Evolutionary conservation across 2,797 vertebrate genomes (phyloP).

Genomic region (Leuciscus waleckii): DNA sequence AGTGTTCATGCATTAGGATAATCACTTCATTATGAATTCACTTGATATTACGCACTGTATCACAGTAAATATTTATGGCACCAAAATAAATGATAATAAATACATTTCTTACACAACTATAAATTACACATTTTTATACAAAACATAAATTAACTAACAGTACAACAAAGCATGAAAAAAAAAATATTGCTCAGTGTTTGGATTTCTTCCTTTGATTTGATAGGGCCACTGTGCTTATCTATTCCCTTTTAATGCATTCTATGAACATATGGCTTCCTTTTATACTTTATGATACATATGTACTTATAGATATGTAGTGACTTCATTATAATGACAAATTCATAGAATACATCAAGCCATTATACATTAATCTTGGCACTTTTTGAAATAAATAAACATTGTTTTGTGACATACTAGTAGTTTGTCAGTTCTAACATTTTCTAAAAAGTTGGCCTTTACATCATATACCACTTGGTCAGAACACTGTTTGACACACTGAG

Average conservation of each 20-base stretch:
- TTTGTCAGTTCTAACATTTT: neutral
- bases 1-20: conserved; percentile 57
- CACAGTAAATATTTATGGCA: conserved; percentile 21
- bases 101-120: conserved; percentile 20
- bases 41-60: conserved; percentile 32
- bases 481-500: conserved; percentile 13
- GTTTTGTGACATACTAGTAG: conserved; percentile 1
- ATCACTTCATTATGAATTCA: conserved; percentile 30
- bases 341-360: conserved; percentile 15
- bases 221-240: conserved; percentile 18
- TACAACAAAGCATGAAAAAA: neutral
- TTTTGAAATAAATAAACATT: neutral
- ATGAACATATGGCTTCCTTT: conserved; percentile 38
- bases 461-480: conserved; percentile 6
- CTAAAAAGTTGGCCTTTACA: neutral
- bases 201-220: neutral
- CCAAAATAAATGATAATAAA: conserved; percentile 44
- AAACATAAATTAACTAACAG: neutral
- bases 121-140: conserved; percentile 24
- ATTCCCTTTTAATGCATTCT: conserved; percentile 5
- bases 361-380: neutral
- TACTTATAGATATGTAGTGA: neutral
- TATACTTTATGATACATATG: conserved; percentile 14
- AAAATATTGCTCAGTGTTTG: neutral
- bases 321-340: neutral